Percentiles rank a stretch among this genome's conserved stretches.
These are phyloP conservation scores for Acanthochromis polyacanthus DNA, from an alignment of 2,113 vertebrate species.

Conservation along the genomic window DNA sequence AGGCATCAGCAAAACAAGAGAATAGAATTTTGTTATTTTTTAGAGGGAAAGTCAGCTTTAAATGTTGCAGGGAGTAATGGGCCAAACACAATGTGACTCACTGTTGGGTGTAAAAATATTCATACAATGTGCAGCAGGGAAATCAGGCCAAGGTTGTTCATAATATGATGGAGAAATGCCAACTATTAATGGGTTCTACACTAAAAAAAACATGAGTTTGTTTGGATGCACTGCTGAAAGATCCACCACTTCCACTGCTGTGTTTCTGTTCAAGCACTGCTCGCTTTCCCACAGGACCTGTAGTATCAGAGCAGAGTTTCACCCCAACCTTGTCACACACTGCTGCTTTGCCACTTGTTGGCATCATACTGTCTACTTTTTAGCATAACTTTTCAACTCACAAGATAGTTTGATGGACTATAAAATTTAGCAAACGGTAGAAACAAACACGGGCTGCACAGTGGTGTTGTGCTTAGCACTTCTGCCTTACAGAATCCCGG, in stretches of 20 bases:
- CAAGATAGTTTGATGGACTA: no score
- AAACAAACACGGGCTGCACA: no score
- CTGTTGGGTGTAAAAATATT: background rate
- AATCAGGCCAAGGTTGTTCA: background rate
- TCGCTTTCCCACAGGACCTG: background rate
- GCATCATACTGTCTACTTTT: no score
- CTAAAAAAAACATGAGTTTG: background rate
- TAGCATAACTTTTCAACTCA: no score
- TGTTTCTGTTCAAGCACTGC: constrained; percentile 3
- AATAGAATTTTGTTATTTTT: background rate
- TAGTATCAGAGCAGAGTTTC: background rate
- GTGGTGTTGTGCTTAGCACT: no score
- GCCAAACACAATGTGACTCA: background rate
- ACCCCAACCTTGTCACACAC: no score
- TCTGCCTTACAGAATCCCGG: no score
- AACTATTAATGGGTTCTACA: background rate
- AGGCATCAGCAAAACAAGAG: background rate
- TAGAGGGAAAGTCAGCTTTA: constrained; percentile 4
- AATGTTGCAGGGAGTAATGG: background rate
- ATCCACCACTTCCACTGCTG: background rate
- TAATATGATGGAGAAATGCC: background rate
- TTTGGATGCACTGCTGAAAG: background rate
- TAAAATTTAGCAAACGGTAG: no score
- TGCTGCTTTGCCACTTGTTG: no score
- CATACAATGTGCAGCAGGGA: background rate